A percentile compares a stretch with the other conserved stretches of the same genome.
These are phyloP conservation scores for Nemotelus pantherinus DNA, from an alignment of 2,888 invertebrate species.

Conservation along the genomic window DNA sequence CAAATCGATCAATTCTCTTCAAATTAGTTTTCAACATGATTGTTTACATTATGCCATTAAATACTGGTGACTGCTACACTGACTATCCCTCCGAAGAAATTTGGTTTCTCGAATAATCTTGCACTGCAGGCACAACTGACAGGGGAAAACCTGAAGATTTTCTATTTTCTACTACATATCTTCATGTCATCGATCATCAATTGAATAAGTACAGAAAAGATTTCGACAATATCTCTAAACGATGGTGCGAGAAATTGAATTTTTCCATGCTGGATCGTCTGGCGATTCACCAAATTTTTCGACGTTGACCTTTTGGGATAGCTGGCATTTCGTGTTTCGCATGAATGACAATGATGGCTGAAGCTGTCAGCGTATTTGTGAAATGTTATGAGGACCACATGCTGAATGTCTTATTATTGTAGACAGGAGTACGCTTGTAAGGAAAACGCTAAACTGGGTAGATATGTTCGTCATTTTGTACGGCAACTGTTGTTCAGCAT, in stretches of 20 bases:
- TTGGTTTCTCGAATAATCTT: neutral
- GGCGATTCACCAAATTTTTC: conserved; percentile 5
- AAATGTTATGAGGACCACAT: conserved; percentile 40
- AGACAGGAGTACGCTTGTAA: conserved; percentile 23
- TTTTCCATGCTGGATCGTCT: conserved; percentile 15
- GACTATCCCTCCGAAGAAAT: conserved; percentile 7
- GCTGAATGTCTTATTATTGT: conserved; percentile 33
- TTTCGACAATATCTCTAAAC: conserved; percentile 9
- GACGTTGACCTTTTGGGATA: conserved; percentile 27
- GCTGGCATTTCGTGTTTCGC: conserved; percentile 17
- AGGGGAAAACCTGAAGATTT: conserved; percentile 1
- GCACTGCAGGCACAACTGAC: neutral
- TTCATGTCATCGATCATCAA: conserved; percentile 41
- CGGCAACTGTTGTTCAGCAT: conserved; percentile 33
- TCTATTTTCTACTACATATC: conserved; percentile 28
- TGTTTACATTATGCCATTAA: conserved; percentile 48
- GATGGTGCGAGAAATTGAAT: conserved; percentile 43
- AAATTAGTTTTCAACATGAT: conserved; percentile 49
- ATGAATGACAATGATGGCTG: conserved; percentile 11
- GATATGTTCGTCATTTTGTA: conserved; percentile 8
- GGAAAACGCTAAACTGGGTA: neutral
- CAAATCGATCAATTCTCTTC: conserved; percentile 49
- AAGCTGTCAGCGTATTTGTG: conserved; percentile 49
- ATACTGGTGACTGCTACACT: conserved; percentile 15
- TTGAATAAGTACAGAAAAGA: conserved; percentile 31